These are phyloP conservation scores for Chamaetylas fuelleborni DNA, from an alignment of 2,113 vertebrate genomes.

Conservation along the genomic window DNA sequence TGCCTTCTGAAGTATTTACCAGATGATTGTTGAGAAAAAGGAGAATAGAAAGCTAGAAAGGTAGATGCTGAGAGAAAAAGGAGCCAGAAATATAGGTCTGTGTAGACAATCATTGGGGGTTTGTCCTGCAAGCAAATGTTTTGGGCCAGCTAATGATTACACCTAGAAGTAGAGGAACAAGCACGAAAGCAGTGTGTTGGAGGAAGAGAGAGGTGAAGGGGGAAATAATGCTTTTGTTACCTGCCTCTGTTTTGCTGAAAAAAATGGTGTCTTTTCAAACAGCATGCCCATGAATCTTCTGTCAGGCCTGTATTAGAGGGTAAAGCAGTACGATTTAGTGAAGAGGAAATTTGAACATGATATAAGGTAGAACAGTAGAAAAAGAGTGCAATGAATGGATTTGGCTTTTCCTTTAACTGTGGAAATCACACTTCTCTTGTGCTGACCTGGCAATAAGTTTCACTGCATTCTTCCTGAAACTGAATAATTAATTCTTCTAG, in stretches of 20 bases:
- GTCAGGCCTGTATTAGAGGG: background rate
- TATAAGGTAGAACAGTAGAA: background rate
- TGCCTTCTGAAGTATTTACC: background rate
- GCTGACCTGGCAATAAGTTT: background rate
- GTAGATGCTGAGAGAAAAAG: background rate
- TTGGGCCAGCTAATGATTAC: background rate
- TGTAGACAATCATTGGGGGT: background rate
- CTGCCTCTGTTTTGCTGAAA: background rate
- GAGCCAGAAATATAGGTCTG: background rate
- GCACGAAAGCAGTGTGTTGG: background rate
- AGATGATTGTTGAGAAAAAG: background rate
- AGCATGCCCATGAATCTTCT: background rate
- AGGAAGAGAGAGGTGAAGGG: background rate
- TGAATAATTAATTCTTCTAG: background rate
- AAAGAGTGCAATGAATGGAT: background rate
- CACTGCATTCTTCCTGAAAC: background rate
- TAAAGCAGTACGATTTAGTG: background rate
- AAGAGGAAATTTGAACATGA: background rate
- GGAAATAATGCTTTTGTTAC: background rate
- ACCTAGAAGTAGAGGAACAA: background rate
- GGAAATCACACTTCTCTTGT: background rate
- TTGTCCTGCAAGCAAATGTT: background rate
- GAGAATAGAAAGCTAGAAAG: background rate
- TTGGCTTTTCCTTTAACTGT: background rate
- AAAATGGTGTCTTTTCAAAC: background rate